Percentiles rank a stretch among this genome's conserved stretches.
Evolutionary conservation across 2,888 invertebrate species (phyloP).

Genomic region (Rugalucina vietnamica): DNA sequence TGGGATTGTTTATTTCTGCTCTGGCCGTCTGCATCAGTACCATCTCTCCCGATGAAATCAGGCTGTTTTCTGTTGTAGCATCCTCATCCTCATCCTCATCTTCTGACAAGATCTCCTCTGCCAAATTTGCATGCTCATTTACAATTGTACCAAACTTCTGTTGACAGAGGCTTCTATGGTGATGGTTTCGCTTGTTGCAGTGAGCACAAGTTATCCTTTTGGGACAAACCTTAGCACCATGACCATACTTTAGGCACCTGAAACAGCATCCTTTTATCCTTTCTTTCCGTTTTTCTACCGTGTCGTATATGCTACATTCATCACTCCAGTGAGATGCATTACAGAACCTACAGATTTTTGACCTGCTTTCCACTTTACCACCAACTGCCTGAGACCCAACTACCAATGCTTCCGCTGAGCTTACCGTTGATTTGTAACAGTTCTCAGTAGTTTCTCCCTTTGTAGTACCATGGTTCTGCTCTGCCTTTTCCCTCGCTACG

Average conservation of each 20-base stretch:
- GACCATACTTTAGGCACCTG: background rate
- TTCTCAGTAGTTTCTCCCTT: background rate
- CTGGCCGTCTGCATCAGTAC: conserved; percentile 30
- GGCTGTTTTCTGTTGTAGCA: conserved; percentile 11
- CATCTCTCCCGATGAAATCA: conserved; percentile 13
- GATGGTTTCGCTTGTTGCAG: background rate
- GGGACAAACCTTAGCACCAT: background rate
- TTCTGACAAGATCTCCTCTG: background rate
- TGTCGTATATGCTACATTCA: background rate
- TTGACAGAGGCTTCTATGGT: background rate
- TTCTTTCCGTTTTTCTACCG: background rate
- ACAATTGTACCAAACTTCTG: background rate
- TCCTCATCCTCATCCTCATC: too few species aligned
- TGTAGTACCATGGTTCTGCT: background rate
- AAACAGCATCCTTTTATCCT: background rate
- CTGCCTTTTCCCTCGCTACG: background rate
- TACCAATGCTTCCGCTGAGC: background rate
- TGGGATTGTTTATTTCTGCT: conserved; percentile 5
- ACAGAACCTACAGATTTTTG: background rate
- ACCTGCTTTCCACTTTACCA: background rate
- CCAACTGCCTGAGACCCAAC: background rate
- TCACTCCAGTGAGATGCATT: background rate
- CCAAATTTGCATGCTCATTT: background rate
- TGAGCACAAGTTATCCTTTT: background rate
- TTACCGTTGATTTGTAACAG: background rate